phyloP scores from a whole-genome alignment of 2,888 invertebrate genomes.

The Zele albiditarsus region DNA sequence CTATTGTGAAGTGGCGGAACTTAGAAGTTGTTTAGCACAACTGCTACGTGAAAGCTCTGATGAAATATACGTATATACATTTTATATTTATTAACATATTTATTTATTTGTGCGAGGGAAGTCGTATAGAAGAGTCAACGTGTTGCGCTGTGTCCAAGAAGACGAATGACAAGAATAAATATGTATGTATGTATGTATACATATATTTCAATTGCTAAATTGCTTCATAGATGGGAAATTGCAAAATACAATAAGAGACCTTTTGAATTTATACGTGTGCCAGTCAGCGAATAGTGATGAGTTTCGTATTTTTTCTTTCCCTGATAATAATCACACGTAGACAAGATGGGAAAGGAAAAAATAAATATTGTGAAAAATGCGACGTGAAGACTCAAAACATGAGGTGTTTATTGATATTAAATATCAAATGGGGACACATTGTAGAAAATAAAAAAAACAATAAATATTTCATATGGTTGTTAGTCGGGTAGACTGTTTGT shows the following conservation, averaged over 20 bases:
- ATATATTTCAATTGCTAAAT: slow-evolving; percentile 39
- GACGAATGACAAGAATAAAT: slow-evolving; percentile 10
- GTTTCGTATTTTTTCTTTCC: not conserved
- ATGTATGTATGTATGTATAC: not conserved
- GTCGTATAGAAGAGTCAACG: not conserved
- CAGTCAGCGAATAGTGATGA: not conserved
- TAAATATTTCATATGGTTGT: too few species aligned
- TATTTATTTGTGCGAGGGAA: not conserved
- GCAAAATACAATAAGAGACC: slow-evolving; percentile 53
- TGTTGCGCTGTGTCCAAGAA: not conserved
- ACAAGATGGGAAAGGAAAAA: too few species aligned
- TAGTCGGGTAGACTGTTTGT: too few species aligned
- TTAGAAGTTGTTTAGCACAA: too few species aligned
- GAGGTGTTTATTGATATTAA: too few species aligned
- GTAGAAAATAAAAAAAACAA: too few species aligned
- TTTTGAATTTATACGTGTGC: slow-evolving; percentile 42
- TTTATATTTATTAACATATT: not conserved
- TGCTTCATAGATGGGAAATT: slow-evolving; percentile 48
- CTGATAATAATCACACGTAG: not conserved
- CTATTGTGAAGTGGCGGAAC: not conserved
- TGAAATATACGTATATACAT: not conserved
- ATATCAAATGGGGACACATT: too few species aligned
- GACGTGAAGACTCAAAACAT: too few species aligned
- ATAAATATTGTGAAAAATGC: too few species aligned
- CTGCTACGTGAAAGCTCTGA: not conserved